Conservation (phyloP, 2,113 vertebrate species). For the Todiramphus saurophagus region DNA sequence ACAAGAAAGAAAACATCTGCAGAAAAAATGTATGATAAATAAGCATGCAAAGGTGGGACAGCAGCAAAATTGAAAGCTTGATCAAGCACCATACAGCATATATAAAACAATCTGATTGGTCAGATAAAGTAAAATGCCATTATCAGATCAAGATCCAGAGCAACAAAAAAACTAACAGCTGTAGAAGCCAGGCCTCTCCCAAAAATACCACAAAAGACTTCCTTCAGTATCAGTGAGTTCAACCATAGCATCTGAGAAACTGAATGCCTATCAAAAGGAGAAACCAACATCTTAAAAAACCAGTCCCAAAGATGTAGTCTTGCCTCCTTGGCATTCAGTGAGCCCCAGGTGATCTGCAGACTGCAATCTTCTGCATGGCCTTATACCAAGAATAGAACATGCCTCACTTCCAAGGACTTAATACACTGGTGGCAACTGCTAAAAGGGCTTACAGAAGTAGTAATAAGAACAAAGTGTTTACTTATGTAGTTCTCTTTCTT, state of each 20-base stretch:
- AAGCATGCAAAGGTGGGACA: background rate
- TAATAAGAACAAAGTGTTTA: background rate
- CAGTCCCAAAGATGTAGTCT: background rate
- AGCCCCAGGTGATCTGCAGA: background rate
- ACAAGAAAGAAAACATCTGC: background rate
- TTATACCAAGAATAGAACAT: background rate
- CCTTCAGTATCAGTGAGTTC: background rate
- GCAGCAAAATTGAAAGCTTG: background rate
- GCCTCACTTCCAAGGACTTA: background rate
- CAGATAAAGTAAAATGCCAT: background rate
- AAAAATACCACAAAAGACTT: background rate
- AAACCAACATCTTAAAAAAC: background rate
- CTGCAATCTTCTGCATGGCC: background rate
- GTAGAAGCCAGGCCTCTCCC: background rate
- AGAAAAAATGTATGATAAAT: background rate
- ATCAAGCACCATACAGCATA: background rate
- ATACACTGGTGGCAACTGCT: background rate
- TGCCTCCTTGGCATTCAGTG: background rate
- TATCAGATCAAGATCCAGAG: background rate
- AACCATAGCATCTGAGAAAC: background rate
- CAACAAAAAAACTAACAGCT: background rate
- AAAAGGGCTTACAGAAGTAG: background rate
- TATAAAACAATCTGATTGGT: background rate
- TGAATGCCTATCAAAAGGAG: background rate
- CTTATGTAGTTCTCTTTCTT: background rate